Conservation (phyloP, 1,140 invertebrate genomes). For the Drosophila novamexicana region DNA sequence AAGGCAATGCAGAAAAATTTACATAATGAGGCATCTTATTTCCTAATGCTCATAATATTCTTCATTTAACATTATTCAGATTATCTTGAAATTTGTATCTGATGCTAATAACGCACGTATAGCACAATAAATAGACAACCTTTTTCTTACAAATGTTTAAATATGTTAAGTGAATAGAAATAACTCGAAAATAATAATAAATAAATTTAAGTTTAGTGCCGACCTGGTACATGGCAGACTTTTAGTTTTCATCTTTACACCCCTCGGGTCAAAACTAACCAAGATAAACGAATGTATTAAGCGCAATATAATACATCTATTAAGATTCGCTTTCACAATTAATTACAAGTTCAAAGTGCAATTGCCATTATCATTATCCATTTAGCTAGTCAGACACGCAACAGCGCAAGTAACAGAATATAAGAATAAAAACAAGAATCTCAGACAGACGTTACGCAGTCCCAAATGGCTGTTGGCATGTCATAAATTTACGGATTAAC, state of each 20-base stretch:
- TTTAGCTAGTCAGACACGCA: slow-evolving; percentile 71
- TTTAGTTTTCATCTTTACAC: not conserved
- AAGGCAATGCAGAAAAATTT: no score
- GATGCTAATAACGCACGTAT: no score
- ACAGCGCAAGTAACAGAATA: slow-evolving; percentile 1
- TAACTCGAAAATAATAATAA: no score
- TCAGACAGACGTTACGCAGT: slow-evolving; percentile 49
- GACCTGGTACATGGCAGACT: no score
- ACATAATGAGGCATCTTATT: no score
- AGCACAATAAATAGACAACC: no score
- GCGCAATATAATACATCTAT: slow-evolving; percentile 16
- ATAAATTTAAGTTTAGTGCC: no score
- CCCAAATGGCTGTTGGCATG: slow-evolving; percentile 77
- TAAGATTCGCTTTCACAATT: slow-evolving; percentile 44
- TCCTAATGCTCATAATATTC: no score
- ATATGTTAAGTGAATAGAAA: no score
- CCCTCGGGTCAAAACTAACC: not conserved
- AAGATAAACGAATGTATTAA: slow-evolving; percentile 3
- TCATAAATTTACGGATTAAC: slow-evolving; percentile 81
- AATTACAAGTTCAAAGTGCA: slow-evolving; percentile 73
- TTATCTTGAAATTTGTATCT: no score
- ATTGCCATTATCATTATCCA: slow-evolving; percentile 78
- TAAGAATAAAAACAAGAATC: slow-evolving; percentile 24
- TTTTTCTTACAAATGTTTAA: no score
- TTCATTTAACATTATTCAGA: no score